Evolutionary conservation across 2,113 vertebrate species (phyloP), one percentile per base, ranked within the genome.

Genomic region (Bubo scandiacus): DNA sequence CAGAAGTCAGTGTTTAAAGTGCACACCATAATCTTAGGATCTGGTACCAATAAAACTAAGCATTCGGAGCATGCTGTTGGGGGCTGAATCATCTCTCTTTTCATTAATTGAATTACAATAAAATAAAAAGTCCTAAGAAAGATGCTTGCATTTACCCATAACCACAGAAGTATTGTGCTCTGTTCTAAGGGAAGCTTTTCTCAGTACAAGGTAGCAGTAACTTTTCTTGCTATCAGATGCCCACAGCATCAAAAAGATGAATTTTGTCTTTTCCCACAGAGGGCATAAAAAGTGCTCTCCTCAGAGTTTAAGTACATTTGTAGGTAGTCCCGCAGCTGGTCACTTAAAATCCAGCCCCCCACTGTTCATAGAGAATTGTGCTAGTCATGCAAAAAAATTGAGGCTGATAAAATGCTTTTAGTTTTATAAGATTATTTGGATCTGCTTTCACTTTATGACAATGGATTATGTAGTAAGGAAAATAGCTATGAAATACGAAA

Each of bases 401-500:
- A 79, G 61, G 47, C 85, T 62, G 90, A 79, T 93, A 66, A 89
- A 92, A 32, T 95, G 73, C 82, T 87, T 94, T 88, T 62, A 88
- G 75, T 97, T 94, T 96, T 82, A 82, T 40, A 70, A 92, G 80
- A 86, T 96, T 94, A 93, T 91, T 96, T 96, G 73, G 88, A 82
- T 95, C 96, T 86, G 79, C 91, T 97, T 96, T 95, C 91, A 52
- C 58, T 92, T 96, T 43, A 15, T 78, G 86, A 78, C 95, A 86
- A 95, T 93, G 81, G 93, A 89, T 92, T 94, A 81, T 70, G 94
- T 67, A 77, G 71, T 79, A 95, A 73, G 94, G 92, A 83, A 96
- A 96, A 97, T 96, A 86, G 90, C 84, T 70, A 43, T 90, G 88
- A 95, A 97, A 73, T 96, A 95, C 13, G 19, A 81, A 95, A 97